Base-by-base conservation (phyloP, 1,140 invertebrate genomes). In the Onthophagus taurus region DNA sequence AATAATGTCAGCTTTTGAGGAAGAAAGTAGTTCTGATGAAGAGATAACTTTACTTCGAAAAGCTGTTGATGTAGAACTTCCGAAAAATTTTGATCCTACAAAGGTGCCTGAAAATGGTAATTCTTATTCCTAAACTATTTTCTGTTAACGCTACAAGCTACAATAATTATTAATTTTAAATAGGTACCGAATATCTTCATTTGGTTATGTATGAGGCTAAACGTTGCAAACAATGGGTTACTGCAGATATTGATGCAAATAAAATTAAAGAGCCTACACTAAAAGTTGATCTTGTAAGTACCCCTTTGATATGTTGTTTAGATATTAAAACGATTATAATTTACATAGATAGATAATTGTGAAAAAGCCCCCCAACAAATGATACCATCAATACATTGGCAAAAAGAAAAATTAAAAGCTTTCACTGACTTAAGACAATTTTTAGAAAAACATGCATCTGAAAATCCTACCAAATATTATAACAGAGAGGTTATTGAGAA, bases 171-270 rank as follows among this genome's bases (percentile, higher is more conserved):
- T 9, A 30, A 13, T 49, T 13, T n/a, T 49, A 42, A 42, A 46
- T 45, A 63, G 61, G 61, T 19, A 57, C 59, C 48, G 61, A 63
- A 52, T 63, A 61, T 51, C 29, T 63, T 14, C 61, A 63, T 13
- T 52, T 59, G 48, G 61, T 63, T 4, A 61, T 63, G 34, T 63
- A 60, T 45, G 61, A 63, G 43, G 51, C 56, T 13, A 55, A 41
- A 21, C 48, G 52, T 21, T 63, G 55, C 37, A 52, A 54, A 46
- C 43, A 49, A 38, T 55, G 52, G 44, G 52, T 55, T 1, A 53
- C 47, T 12, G 54, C 55, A n/a, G 41, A 57, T 46, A 41, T 53
- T 14, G 53, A 60, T 38, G 31, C 41, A 21, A 49, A 34, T 17
- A 55, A 54, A 50, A 56, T 54, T 37, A 50, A 50, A 13, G 49